A percentile compares a stretch with the other conserved stretches of the same genome.
phyloP scores from a whole-genome alignment of 2,888 invertebrate genomes.

The Amphimallon solstitiale region DNA sequence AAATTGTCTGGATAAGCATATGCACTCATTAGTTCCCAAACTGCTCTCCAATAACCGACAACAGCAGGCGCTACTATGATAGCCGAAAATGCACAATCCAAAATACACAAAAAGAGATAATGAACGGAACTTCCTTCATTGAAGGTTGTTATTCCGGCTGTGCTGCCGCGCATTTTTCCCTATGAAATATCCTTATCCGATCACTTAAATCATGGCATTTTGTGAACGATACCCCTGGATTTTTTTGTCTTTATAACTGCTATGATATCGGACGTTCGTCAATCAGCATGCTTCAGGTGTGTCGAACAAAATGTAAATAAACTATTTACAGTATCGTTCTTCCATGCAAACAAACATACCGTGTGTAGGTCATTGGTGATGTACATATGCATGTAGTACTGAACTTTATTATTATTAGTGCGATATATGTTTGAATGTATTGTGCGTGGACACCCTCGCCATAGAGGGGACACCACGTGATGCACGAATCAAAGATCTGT shows the following conservation, averaged over 20 bases:
- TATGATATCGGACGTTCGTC: background rate
- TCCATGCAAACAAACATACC: slow-evolving; percentile 7
- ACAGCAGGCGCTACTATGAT: slow-evolving; percentile 82
- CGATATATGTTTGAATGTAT: slow-evolving; percentile 35
- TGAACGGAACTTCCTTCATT: slow-evolving; percentile 66
- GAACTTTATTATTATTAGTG: slow-evolving; percentile 40
- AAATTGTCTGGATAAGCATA: slow-evolving; percentile 74
- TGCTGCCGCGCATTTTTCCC: slow-evolving; percentile 72
- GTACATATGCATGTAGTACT: slow-evolving; percentile 33
- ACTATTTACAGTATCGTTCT: slow-evolving; percentile 13
- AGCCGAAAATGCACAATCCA: slow-evolving; percentile 79
- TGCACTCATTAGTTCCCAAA: slow-evolving; percentile 82
- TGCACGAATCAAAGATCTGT: slow-evolving; percentile 38
- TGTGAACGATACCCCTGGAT: background rate
- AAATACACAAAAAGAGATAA: slow-evolving; percentile 70
- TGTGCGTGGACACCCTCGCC: slow-evolving; percentile 47
- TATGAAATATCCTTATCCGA: background rate
- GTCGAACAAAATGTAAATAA: slow-evolving; percentile 26
- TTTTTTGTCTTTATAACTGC: slow-evolving; percentile 14
- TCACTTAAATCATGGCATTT: background rate
- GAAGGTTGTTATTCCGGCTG: slow-evolving; percentile 72
- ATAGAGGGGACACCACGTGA: slow-evolving; percentile 52
- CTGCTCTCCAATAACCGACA: slow-evolving; percentile 87
- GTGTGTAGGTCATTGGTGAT: slow-evolving; percentile 11
- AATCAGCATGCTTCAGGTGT: background rate